These are phyloP conservation scores for Megaptera novaeangliae DNA, from an alignment of 2,113 vertebrate species.

Conservation along the genomic window DNA sequence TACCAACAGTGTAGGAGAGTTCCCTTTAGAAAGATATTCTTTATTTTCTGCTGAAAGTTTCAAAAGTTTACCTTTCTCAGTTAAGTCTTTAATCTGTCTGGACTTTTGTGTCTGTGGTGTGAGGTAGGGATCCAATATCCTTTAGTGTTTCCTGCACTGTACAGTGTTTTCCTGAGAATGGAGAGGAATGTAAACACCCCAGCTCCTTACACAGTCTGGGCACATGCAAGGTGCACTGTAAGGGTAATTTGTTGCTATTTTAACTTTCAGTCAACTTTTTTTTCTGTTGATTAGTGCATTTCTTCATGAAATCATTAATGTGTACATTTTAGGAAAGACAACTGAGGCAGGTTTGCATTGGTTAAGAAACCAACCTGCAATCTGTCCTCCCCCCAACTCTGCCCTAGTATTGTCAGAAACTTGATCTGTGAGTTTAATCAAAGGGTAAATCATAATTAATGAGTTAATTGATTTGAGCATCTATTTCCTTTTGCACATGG, in stretches of 20 bases:
- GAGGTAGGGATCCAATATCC: neutral
- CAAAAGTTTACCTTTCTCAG: neutral
- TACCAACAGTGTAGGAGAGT: neutral
- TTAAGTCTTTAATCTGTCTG: neutral
- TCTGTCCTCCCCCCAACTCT: accelerated
- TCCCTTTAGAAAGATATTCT: neutral
- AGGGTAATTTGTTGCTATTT: neutral
- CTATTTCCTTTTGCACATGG: slow-evolving; percentile 26
- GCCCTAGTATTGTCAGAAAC: neutral
- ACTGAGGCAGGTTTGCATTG: neutral
- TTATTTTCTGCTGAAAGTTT: neutral
- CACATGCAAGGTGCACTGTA: neutral
- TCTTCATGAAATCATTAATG: neutral
- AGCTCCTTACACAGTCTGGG: neutral
- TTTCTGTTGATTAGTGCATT: neutral
- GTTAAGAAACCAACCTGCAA: neutral
- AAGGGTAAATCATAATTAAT: neutral
- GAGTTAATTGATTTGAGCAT: slow-evolving; percentile 1
- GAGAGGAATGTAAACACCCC: neutral
- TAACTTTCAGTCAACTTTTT: neutral
- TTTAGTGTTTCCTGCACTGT: neutral
- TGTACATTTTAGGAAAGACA: neutral
- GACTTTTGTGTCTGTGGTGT: neutral
- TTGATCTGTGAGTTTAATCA: slow-evolving; percentile 1
- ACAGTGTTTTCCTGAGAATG: neutral